phyloP scores from a whole-genome alignment of 2,113 vertebrate species.

The Hypocryptadius cinnamomeus region DNA sequence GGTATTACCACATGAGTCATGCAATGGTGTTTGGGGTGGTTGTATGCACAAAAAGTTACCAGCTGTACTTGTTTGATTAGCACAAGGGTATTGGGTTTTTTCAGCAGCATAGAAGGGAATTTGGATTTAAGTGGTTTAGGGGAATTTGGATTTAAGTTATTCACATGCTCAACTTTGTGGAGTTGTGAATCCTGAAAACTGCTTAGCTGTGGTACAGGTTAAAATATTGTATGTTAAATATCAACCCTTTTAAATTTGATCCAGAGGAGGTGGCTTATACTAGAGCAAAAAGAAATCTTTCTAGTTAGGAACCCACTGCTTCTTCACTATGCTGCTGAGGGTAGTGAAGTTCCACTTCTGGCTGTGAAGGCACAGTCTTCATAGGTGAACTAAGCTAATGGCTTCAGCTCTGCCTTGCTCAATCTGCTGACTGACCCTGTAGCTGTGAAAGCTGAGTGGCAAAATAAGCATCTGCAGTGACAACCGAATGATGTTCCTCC shows the following conservation, averaged over 20 bases:
- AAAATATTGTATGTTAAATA: background rate
- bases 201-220: background rate
- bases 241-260: background rate
- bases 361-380: background rate
- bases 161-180: background rate
- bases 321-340: background rate
- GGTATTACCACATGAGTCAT: fast-evolving
- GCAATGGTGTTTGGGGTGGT: background rate
- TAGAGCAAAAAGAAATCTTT: background rate
- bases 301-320: background rate
- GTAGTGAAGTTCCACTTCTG: background rate
- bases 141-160: background rate
- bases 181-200: background rate
- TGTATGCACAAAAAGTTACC: background rate
- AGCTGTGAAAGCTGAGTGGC: background rate
- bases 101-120: background rate
- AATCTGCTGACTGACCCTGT: background rate
- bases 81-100: background rate
- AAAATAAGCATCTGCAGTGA: background rate
- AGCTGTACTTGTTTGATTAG: background rate
- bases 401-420: background rate
- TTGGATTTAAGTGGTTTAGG: background rate
- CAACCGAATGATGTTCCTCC: background rate
- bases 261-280: background rate
- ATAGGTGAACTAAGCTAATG: background rate